Conservation (phyloP, 2,888 invertebrate genomes). For the Chrysolina haemoptera region DNA sequence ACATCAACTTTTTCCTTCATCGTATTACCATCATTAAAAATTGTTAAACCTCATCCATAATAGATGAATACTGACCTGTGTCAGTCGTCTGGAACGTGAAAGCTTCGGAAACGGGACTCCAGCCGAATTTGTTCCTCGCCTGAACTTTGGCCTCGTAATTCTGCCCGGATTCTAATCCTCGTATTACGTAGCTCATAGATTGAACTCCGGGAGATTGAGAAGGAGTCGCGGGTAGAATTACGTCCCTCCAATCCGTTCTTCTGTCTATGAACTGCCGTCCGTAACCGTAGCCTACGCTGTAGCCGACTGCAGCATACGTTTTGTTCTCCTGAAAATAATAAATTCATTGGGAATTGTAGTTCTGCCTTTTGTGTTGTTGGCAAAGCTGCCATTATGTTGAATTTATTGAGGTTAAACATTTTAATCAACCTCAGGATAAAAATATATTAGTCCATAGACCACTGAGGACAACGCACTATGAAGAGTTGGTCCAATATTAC, state of each 20-base stretch:
- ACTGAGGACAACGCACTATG: too few species aligned
- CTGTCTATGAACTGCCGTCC: slow-evolving; percentile 66
- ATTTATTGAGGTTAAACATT: too few species aligned
- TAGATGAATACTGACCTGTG: slow-evolving; percentile 71
- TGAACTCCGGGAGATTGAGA: slow-evolving; percentile 72
- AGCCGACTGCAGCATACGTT: slow-evolving; percentile 62
- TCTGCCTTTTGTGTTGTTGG: too few species aligned
- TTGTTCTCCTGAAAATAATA: slow-evolving; percentile 63
- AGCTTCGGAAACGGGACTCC: slow-evolving; percentile 77
- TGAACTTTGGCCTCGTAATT: slow-evolving; percentile 79
- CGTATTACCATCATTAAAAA: background rate
- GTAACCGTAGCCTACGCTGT: slow-evolving; percentile 62
- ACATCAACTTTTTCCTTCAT: background rate
- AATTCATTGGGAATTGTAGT: slow-evolving; percentile 11
- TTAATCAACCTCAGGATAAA: too few species aligned
- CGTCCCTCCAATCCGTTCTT: slow-evolving; percentile 74
- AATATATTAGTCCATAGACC: too few species aligned
- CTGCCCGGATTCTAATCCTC: slow-evolving; percentile 76
- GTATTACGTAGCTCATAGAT: slow-evolving; percentile 78
- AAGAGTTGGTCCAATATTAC: too few species aligned
- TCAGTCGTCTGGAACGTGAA: slow-evolving; percentile 78
- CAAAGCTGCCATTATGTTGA: too few species aligned
- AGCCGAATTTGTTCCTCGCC: slow-evolving; percentile 79
- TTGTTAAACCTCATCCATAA: background rate
- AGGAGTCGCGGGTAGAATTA: slow-evolving; percentile 72